These are phyloP conservation scores for Merodon equestris DNA, from an alignment of 2,888 invertebrate genomes.

Conservation along the genomic window DNA sequence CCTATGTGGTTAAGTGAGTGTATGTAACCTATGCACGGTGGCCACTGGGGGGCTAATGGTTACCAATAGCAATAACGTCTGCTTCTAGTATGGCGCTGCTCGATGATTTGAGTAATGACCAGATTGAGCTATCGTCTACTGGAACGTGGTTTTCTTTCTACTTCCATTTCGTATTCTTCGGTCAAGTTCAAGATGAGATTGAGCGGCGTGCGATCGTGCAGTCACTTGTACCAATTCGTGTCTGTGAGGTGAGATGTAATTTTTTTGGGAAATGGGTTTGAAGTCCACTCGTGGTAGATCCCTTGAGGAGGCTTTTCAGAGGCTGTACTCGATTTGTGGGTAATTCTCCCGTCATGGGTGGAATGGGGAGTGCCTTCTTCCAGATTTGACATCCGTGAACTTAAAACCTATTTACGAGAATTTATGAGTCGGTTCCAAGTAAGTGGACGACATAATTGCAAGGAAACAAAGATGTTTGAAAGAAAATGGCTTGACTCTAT, in stretches of 20 bases:
- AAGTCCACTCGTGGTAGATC: conserved; percentile 12
- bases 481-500: no score
- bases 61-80: conserved; percentile 29
- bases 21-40: conserved; percentile 23
- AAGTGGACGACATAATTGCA: background rate
- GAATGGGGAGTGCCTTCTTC: conserved; percentile 36
- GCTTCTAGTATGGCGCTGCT: conserved; percentile 23
- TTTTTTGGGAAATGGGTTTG: conserved; percentile 11
- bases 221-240: conserved; percentile 17
- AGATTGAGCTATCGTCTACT: conserved; percentile 66
- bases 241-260: no score
- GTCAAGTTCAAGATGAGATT: conserved; percentile 65
- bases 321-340: conserved; percentile 10
- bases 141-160: conserved; percentile 28
- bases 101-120: conserved; percentile 62
- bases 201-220: conserved; percentile 56
- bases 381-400: conserved; percentile 60
- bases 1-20: background rate
- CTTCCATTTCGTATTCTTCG: background rate
- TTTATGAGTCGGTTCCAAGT: background rate
- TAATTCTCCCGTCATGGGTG: conserved; percentile 50
- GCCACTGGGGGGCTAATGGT: conserved; percentile 55
- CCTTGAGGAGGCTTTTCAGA: conserved; percentile 48
- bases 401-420: conserved; percentile 51
- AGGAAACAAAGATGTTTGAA: background rate